These are phyloP conservation scores for Sebastes oblongus DNA, from an alignment of 2,797 vertebrate species.

Conservation along the genomic window DNA sequence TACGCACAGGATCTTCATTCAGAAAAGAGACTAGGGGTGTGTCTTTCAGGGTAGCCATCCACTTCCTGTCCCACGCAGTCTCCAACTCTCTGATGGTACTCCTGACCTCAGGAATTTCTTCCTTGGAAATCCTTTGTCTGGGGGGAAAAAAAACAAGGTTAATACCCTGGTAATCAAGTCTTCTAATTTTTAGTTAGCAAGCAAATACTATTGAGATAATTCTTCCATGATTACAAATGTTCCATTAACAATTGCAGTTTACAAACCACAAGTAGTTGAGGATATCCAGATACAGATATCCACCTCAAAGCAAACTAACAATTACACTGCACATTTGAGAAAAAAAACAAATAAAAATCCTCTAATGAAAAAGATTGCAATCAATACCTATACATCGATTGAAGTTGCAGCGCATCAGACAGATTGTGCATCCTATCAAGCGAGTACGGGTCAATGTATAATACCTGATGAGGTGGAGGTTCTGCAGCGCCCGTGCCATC, in stretches of 20 bases:
- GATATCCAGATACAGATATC: not conserved
- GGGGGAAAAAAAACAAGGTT: not conserved
- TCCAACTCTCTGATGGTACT: slow-evolving; percentile 71
- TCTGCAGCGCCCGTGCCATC: slow-evolving; percentile 66
- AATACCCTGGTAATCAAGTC: not conserved
- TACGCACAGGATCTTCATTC: slow-evolving; percentile 82
- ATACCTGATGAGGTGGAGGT: slow-evolving; percentile 81
- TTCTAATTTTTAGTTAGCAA: not conserved
- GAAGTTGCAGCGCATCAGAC: not conserved
- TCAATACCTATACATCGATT: not conserved
- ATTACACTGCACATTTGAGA: not conserved
- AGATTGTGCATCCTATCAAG: not conserved
- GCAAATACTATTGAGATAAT: not conserved
- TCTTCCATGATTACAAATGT: not conserved
- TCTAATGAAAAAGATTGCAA: not conserved
- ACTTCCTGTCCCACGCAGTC: slow-evolving; percentile 85
- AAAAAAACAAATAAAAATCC: not conserved
- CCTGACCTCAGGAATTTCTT: slow-evolving; percentile 65
- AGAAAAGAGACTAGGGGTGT: slow-evolving; percentile 78
- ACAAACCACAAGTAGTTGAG: not conserved
- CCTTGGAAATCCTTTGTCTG: slow-evolving; percentile 81
- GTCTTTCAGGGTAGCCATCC: slow-evolving; percentile 76
- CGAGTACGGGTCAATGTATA: not conserved
- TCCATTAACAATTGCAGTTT: not conserved
- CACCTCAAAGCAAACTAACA: not conserved